These are phyloP conservation scores for Umimayanthus chanpuru DNA, from an alignment of 92 coral and sea anemone species.

Conservation along the genomic window DNA sequence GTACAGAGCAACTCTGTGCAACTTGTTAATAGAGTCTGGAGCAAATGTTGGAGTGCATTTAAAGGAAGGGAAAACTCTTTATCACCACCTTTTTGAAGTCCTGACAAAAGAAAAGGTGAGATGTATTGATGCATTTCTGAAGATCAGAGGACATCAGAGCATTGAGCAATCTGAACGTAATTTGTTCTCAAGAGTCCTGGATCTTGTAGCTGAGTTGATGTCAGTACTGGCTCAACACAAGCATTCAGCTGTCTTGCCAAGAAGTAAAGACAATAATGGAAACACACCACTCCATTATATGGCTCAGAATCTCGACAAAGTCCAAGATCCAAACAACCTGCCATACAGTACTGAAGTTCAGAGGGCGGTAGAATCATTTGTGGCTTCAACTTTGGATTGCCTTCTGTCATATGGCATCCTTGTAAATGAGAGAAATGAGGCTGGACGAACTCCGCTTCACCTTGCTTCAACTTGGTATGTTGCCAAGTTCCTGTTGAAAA, in stretches of 20 bases:
- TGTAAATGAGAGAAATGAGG: neutral
- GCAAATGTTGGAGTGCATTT: neutral
- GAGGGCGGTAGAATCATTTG: neutral
- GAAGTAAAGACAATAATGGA: neutral
- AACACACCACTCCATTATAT: constrained; percentile 2
- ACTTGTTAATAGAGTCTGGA: neutral
- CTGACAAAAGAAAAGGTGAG: neutral
- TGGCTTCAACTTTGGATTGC: neutral
- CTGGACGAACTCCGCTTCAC: neutral
- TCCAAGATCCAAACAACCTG: neutral
- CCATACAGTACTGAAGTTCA: neutral
- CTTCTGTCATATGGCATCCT: neutral
- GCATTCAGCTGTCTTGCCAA: neutral
- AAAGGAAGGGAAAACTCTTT: neutral
- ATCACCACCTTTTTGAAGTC: neutral
- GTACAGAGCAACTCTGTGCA: neutral
- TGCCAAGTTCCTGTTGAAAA: constrained; percentile 3
- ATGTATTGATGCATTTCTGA: neutral
- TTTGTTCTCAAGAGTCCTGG: neutral
- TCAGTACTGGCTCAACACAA: neutral
- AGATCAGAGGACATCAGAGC: neutral
- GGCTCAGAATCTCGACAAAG: neutral
- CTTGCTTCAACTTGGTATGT: constrained; percentile 2
- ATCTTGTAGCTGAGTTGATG: neutral
- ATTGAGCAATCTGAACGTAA: no score